Percentiles rank a stretch among this genome's conserved stretches.
Evolutionary conservation across 1,140 invertebrate genomes (phyloP).

Genomic region (Nephotettix cincticeps): DNA sequence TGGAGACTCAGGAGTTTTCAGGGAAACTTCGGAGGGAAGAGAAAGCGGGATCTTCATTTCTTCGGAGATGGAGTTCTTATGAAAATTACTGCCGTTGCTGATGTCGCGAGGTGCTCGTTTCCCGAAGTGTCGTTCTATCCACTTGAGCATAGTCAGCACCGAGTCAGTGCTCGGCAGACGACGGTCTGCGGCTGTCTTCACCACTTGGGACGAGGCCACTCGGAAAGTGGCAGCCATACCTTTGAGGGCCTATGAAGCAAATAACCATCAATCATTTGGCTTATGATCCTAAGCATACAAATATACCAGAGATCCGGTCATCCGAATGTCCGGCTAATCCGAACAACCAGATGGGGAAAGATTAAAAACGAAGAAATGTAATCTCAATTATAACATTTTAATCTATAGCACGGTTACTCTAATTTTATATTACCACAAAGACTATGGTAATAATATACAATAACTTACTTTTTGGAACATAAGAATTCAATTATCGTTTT

Average conservation of each 20-base stretch:
- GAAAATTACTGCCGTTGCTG: neutral
- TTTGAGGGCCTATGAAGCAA: slow-evolving; percentile 70
- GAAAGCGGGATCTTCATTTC: slow-evolving; percentile 13
- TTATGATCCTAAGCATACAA: too few relatives aligned
- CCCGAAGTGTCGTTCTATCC: slow-evolving; percentile 75
- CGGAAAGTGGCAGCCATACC: slow-evolving; percentile 90
- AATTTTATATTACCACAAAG: too few relatives aligned
- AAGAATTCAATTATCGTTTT: too few relatives aligned
- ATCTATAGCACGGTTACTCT: too few relatives aligned
- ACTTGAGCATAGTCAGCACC: slow-evolving; percentile 84
- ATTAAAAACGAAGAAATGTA: too few relatives aligned
- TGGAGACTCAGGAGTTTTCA: neutral
- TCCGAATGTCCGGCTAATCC: too few relatives aligned
- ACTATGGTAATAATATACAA: too few relatives aligned
- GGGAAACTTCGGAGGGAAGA: neutral
- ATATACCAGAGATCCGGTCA: too few relatives aligned
- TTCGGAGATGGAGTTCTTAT: neutral
- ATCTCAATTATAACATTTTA: too few relatives aligned
- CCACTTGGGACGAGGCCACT: slow-evolving; percentile 78
- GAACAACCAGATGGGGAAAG: too few relatives aligned
- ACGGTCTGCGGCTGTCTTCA: slow-evolving; percentile 81
- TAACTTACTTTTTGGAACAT: too few relatives aligned
- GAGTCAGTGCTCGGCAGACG: slow-evolving; percentile 84
- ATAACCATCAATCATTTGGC: too few relatives aligned
- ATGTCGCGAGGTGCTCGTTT: slow-evolving; percentile 6